Evolutionary conservation across 2,888 invertebrate species (phyloP).

Genomic region (Agrochola litura): DNA sequence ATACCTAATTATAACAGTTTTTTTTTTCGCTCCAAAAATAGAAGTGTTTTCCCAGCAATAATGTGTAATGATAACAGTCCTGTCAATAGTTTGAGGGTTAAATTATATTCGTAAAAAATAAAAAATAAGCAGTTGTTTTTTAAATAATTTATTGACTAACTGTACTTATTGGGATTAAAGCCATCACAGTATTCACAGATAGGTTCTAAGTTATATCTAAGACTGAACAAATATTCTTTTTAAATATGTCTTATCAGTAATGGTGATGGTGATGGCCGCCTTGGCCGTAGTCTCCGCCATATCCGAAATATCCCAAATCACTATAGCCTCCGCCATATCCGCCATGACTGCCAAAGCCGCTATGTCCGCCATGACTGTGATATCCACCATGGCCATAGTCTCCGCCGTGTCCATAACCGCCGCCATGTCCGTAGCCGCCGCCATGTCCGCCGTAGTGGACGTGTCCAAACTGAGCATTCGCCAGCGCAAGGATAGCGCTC

Average conservation of each 20-base stretch:
- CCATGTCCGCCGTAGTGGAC: not conserved
- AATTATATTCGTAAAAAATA: not conserved
- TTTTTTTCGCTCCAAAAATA: too few species aligned
- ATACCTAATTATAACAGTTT: too few species aligned
- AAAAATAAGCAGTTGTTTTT: not conserved
- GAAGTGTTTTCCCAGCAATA: too few species aligned
- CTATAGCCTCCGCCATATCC: not conserved
- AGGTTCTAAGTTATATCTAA: not conserved
- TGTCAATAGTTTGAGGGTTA: too few species aligned
- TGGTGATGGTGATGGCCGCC: not conserved
- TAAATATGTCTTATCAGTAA: not conserved
- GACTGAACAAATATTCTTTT: not conserved
- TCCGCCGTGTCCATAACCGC: not conserved
- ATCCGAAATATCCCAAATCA: too few species aligned
- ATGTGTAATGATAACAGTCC: too few species aligned
- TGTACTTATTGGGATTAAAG: not conserved
- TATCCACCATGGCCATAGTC: not conserved
- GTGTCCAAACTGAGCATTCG: not conserved
- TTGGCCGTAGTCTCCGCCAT: not conserved
- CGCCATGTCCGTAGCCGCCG: not conserved
- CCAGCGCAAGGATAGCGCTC: slow-evolving; percentile 42
- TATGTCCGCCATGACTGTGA: too few species aligned
- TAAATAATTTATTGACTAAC: slow-evolving; percentile 4
- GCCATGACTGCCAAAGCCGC: too few species aligned
- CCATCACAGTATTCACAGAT: not conserved